Evolutionary conservation across 1,140 invertebrate genomes (phyloP).

Genomic region (Temnothorax nylanderi): DNA sequence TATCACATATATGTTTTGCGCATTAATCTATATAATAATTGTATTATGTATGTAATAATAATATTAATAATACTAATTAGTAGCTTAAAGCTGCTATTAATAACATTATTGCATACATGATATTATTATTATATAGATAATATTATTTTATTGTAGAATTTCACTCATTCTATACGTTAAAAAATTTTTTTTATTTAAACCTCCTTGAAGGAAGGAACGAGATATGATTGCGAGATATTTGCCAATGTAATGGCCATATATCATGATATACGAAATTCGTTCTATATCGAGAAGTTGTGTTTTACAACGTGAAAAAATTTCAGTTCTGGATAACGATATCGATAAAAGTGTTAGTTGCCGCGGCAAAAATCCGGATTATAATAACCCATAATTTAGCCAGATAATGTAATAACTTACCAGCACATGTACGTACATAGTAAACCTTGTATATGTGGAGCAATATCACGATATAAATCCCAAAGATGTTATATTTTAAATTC

Average conservation of each 20-base stretch:
- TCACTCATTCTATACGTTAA: not conserved
- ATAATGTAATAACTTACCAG: conserved; percentile 11
- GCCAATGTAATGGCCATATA: conserved; percentile 4
- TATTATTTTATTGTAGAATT: not conserved
- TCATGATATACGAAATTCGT: not conserved
- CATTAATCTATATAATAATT: not conserved
- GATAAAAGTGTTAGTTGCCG: not conserved
- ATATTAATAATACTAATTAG: not conserved
- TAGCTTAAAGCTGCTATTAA: no score
- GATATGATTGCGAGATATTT: conserved; percentile 25
- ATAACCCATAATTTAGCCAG: conserved; percentile 33
- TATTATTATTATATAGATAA: not conserved
- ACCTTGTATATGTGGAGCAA: not conserved
- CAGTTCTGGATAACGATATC: not conserved
- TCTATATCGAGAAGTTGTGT: not conserved
- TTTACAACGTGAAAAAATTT: conserved; percentile 21
- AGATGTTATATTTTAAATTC: not conserved
- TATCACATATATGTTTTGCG: not conserved
- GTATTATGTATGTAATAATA: not conserved
- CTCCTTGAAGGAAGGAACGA: not conserved
- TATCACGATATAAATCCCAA: conserved; percentile 6
- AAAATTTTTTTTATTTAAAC: not conserved
- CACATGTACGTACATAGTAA: not conserved
- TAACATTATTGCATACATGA: no score
- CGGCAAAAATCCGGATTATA: conserved; percentile 31